These are phyloP conservation scores for Alcedo quadribrachys DNA, from an alignment of 2,797 vertebrate genomes.

Conservation along the genomic window DNA sequence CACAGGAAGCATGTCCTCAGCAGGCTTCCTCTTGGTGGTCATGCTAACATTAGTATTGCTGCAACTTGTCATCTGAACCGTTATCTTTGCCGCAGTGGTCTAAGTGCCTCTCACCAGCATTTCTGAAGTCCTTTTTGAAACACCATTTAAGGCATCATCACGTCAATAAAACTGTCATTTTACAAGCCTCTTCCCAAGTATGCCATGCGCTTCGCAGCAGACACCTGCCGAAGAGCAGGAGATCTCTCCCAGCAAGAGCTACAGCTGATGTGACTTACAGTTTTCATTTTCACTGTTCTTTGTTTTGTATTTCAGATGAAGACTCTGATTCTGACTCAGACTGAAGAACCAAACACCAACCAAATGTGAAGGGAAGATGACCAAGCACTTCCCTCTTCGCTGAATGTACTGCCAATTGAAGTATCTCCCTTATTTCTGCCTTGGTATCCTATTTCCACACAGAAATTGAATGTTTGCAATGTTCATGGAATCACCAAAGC, in stretches of 20 bases:
- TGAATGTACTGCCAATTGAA: not conserved
- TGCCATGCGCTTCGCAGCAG: fast-evolving
- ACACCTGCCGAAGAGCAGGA: not conserved
- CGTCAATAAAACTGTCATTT: not conserved
- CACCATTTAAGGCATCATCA: not conserved
- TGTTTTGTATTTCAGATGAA: slow-evolving; percentile 82
- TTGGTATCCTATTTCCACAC: not conserved
- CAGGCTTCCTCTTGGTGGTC: not conserved
- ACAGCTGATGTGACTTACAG: not conserved
- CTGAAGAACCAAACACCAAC: slow-evolving; percentile 71
- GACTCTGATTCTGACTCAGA: slow-evolving; percentile 89
- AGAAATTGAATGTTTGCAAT: too few species aligned
- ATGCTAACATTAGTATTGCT: not conserved
- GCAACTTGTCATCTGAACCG: not conserved
- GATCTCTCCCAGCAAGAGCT: not conserved
- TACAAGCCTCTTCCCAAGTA: not conserved
- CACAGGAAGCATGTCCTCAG: not conserved
- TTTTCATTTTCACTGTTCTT: not conserved
- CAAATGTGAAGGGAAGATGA: not conserved
- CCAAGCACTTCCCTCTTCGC: not conserved
- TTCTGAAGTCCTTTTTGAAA: not conserved
- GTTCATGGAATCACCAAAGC: not conserved
- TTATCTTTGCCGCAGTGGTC: fast-evolving
- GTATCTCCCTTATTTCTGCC: not conserved
- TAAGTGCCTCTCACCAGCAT: not conserved